phyloP scores from a whole-genome alignment of 2,113 vertebrate species.

The Mohoua ochrocephala region DNA sequence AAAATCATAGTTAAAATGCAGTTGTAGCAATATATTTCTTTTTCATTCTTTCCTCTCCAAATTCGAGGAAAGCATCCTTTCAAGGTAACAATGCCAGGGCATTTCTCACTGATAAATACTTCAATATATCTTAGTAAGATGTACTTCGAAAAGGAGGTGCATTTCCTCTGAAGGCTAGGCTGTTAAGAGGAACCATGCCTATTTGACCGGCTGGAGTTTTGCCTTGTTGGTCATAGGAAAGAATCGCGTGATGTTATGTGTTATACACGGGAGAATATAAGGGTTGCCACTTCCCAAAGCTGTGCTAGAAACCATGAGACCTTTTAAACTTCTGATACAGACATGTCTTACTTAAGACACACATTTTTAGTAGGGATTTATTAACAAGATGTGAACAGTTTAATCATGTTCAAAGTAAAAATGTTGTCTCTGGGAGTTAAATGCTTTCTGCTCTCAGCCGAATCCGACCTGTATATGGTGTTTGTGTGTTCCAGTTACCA shows the following conservation, averaged over 20 bases:
- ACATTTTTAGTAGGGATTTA: slow-evolving; percentile 57
- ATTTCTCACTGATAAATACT: not conserved
- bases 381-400: slow-evolving; percentile 55
- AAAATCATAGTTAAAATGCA: not conserved
- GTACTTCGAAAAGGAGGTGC: not conserved
- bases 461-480: not conserved
- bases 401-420: slow-evolving; percentile 63
- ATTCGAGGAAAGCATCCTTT: not conserved
- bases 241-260: not conserved
- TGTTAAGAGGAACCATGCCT: not conserved
- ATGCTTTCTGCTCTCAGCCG: slow-evolving; percentile 40
- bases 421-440: slow-evolving; percentile 49
- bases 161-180: not conserved
- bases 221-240: not conserved
- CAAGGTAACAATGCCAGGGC: not conserved
- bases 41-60: not conserved
- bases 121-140: not conserved
- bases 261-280: not conserved
- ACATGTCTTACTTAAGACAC: not conserved
- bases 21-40: not conserved
- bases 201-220: not conserved
- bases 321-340: not conserved
- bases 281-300: not conserved
- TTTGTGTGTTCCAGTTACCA: slow-evolving; percentile 41
- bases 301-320: not conserved